Conservation (phyloP, 2,888 invertebrate genomes). For the Pollenia angustigena region DNA sequence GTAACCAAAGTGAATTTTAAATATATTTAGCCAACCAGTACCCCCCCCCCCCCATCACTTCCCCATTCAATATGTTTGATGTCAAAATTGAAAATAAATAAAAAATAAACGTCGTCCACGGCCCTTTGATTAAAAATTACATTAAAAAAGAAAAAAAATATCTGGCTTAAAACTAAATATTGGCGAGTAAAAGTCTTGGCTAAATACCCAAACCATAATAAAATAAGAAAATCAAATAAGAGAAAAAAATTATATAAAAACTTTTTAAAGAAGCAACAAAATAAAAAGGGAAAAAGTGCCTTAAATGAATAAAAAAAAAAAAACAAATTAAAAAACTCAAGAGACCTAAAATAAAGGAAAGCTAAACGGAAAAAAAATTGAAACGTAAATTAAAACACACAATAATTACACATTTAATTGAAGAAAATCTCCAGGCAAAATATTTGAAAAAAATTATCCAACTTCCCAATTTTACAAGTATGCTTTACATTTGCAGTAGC, state of each 20-base stretch:
- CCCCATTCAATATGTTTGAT: conserved; percentile 38
- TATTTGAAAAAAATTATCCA: conserved; percentile 59
- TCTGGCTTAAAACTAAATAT: conserved; percentile 42
- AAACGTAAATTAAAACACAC: conserved; percentile 76
- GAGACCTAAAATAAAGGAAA: conserved; percentile 63
- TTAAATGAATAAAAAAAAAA: conserved; percentile 62
- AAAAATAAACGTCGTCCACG: conserved; percentile 54
- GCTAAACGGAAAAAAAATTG: conserved; percentile 16
- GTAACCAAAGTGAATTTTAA: conserved; percentile 56
- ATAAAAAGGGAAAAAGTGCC: conserved; percentile 65
- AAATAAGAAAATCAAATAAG: conserved; percentile 80
- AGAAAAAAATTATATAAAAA: conserved; percentile 67
- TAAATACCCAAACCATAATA: conserved; percentile 77
- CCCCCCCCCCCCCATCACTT: background rate
- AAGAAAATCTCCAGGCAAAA: conserved; percentile 77
- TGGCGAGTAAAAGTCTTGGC: conserved; percentile 72
- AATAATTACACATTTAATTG: conserved; percentile 84
- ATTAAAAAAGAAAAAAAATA: conserved; percentile 65
- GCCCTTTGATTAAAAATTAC: conserved; percentile 75
- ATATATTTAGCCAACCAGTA: background rate
- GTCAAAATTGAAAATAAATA: conserved; percentile 74
- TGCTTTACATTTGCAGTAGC: conserved; percentile 13
- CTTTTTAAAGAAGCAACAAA: conserved; percentile 7
- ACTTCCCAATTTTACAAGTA: background rate
- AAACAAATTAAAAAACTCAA: conserved; percentile 75